Evolutionary conservation across 1,140 invertebrate genomes (phyloP).

Genomic region (Lasioglossum albipes): DNA sequence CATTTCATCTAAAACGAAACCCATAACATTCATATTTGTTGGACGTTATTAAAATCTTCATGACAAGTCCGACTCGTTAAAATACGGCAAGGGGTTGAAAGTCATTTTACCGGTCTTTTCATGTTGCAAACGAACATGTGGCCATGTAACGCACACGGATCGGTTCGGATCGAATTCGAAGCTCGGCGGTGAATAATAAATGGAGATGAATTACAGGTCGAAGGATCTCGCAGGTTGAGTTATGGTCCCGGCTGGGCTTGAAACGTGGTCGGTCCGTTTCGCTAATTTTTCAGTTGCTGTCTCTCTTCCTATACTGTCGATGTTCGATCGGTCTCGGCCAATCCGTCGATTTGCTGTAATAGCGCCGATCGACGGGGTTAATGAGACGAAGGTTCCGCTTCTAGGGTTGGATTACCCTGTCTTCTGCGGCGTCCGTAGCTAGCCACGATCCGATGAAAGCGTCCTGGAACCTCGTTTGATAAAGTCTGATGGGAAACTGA

Average conservation of each 20-base stretch:
- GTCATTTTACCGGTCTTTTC: no score
- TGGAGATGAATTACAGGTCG: slow-evolving; percentile 65
- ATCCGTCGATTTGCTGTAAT: neutral
- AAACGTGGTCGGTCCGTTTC: neutral
- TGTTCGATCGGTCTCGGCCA: neutral
- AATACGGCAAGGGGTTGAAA: no score
- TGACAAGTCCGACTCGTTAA: no score
- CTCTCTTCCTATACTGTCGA: no score
- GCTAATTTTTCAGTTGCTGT: slow-evolving; percentile 28
- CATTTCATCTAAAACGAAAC: no score
- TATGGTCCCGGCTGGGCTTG: neutral
- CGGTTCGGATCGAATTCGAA: slow-evolving; percentile 53
- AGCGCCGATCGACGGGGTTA: slow-evolving; percentile 7
- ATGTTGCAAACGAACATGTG: neutral
- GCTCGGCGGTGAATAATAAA: slow-evolving; percentile 65
- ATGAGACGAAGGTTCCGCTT: slow-evolving; percentile 13
- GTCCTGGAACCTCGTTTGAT: neutral
- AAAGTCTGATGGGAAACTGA: slow-evolving; percentile 4
- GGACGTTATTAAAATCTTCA: no score
- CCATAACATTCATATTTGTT: no score
- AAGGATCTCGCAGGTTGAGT: neutral
- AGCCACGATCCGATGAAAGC: neutral
- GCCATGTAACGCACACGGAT: slow-evolving; percentile 21
- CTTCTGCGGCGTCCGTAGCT: neutral
- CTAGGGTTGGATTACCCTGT: neutral